Evolutionary conservation across 2,113 vertebrate species (phyloP).

Genomic region (Typhlomys cinereus): DNA sequence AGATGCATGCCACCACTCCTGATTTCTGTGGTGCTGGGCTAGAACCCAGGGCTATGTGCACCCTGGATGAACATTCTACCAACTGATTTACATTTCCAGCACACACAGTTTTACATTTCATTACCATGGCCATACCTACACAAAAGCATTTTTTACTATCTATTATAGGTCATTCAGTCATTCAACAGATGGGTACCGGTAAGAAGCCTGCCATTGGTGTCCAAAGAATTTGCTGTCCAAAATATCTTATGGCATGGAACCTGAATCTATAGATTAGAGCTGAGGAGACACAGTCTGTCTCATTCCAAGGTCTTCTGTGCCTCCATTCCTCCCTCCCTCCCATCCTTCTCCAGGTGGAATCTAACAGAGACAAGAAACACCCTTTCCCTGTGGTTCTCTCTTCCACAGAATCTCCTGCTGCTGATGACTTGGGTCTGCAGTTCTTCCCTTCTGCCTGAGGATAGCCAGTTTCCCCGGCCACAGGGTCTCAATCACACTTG

Average conservation of each 20-base stretch:
- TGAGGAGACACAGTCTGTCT: background rate
- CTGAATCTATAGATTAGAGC: background rate
- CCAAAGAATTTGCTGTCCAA: background rate
- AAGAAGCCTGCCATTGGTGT: background rate
- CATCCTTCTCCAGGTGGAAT: background rate
- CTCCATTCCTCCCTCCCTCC: background rate
- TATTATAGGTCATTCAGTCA: too few species aligned
- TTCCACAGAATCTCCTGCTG: background rate
- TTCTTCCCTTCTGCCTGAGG: background rate
- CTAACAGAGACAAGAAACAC: background rate
- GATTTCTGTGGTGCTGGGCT: too few species aligned
- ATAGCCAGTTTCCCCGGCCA: background rate
- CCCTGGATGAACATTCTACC: too few species aligned
- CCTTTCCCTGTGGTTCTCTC: fast-evolving
- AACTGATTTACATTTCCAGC: too few species aligned
- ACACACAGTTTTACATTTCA: too few species aligned
- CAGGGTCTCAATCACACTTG: background rate
- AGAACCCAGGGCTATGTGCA: too few species aligned
- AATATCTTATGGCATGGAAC: background rate
- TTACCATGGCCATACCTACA: background rate
- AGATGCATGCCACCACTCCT: too few species aligned
- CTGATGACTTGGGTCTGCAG: background rate
- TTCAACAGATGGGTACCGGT: background rate
- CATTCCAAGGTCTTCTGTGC: background rate
- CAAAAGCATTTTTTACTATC: background rate